Evolutionary conservation across 2,797 vertebrate species (phyloP), one percentile per base, ranked within the genome.

Genomic region (Molossus alvarezi): DNA sequence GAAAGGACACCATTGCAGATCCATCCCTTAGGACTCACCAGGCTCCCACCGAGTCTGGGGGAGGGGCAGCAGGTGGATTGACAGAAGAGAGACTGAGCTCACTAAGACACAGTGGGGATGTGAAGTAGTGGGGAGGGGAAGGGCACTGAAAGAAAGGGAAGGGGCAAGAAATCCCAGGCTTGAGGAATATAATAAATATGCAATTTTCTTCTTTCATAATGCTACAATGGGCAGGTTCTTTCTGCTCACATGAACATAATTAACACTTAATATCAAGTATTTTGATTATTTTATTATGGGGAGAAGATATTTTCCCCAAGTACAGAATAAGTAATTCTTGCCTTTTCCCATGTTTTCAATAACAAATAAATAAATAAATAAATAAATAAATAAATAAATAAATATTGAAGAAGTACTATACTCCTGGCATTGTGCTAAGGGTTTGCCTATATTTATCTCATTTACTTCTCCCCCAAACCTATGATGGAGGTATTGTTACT

Each of bases 231-330:
- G 17, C 14, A 69, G 48, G 37, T 27, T 23, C 41, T 67, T 8
- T 88, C 53, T 83, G 53, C 58, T 89, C 62, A 57, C 58, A 85
- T 81, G 75, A n/a, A 71, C 10, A 72, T n/a, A 48, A 72, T 37
- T 51, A 60, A 81, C 17, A 60, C 18, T 71, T 51, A 55, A 55
- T 65, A 55, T 5, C 25, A 93, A 91, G 17, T 82, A 83, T 83
- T 79, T 88, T 71, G 12, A 94, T 88, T 92, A 89, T 93, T 83
- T 87, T 20, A 83, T 91, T 53, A 37, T 25, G 10, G 33, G 51
- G 58, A 87, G 82, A 91, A 69, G 58, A n/a, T 10, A 18, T 29
- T 75, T 82, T 48, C 45, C 62, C 18, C 33, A 25, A 20, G 12
- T 45, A 20, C 29, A 93, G 14, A 80, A 1, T 23, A 88, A 60